Conservation (phyloP, 2,113 vertebrate genomes). For the Oncorhynchus nerka region DNA sequence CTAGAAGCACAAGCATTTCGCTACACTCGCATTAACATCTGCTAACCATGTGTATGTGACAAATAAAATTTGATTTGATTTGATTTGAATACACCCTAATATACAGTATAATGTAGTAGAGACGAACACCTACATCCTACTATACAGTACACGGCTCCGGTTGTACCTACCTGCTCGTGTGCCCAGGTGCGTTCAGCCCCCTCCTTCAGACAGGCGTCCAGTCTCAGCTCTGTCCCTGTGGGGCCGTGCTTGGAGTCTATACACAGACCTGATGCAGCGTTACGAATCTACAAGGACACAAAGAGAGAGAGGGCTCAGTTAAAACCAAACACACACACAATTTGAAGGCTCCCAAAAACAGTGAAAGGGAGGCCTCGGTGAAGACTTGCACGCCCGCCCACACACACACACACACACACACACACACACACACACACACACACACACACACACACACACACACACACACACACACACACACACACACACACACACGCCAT, state of each 20-base stretch:
- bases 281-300: conserved; percentile 77
- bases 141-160: neutral
- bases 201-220: conserved; percentile 85
- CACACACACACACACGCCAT: neutral
- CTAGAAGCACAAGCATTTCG: no score
- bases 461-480: neutral
- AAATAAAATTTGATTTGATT: no score
- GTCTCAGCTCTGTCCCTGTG: conserved; percentile 80
- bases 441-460: neutral
- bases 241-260: conserved; percentile 87
- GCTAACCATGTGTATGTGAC: no score
- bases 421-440: neutral
- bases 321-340: neutral
- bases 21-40: no score
- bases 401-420: neutral
- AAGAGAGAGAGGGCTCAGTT: conserved; percentile 14
- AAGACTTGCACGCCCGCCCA: no score
- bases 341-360: no score
- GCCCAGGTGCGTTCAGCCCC: conserved; percentile 88
- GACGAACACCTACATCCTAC: neutral
- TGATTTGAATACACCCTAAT: no score
- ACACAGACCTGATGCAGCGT: conserved; percentile 79
- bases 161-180: conserved; percentile 80
- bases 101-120: no score
- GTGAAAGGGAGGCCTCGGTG: no score